Conservation (phyloP, 2,797 vertebrate species). For the Peromyscus melanophrys region DNA sequence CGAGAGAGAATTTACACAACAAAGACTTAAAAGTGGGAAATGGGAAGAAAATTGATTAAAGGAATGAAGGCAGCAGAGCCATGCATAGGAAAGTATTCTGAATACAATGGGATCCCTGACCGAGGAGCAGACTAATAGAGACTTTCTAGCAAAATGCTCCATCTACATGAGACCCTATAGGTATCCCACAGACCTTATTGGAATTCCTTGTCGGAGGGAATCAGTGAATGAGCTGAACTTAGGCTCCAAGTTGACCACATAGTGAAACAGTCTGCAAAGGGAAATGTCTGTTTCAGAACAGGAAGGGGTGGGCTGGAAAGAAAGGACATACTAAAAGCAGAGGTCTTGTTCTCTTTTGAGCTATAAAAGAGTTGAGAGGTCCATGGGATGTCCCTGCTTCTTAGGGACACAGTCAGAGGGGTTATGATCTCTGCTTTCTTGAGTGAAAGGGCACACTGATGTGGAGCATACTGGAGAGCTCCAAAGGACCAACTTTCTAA, state of each 20-base stretch:
- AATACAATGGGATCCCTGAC: neutral
- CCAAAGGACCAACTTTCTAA: no score
- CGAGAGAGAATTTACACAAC: slow-evolving; percentile 23
- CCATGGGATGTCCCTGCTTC: neutral
- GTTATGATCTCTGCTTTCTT: neutral
- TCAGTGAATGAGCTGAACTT: neutral
- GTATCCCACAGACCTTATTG: neutral
- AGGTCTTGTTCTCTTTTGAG: neutral
- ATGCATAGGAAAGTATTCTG: neutral
- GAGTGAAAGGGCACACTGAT: no score
- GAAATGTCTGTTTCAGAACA: neutral
- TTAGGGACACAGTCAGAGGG: neutral
- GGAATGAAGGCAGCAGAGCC: neutral
- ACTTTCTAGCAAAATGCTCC: neutral
- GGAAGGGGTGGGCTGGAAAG: neutral
- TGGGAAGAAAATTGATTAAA: neutral
- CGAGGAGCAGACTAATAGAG: neutral
- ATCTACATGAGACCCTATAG: neutral
- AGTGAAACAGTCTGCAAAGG: neutral
- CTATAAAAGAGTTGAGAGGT: neutral
- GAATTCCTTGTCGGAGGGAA: neutral
- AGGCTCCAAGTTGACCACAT: neutral
- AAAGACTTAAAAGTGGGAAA: neutral
- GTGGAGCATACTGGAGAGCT: no score
- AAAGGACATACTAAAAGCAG: neutral